Base-by-base conservation (phyloP, 1,140 invertebrate genomes). In the Micrasema longulum region DNA sequence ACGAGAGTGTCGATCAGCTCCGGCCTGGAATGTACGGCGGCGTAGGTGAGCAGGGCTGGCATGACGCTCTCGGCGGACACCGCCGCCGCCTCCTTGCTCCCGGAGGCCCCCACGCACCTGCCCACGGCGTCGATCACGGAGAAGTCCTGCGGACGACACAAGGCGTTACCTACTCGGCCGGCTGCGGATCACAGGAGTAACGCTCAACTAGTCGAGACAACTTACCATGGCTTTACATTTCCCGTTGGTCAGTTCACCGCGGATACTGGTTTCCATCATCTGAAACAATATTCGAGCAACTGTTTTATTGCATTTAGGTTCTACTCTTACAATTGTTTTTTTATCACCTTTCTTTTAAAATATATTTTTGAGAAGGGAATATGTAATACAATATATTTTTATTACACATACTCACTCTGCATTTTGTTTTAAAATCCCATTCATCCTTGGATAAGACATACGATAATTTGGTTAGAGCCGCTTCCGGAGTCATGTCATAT, bases 401-500 rank as follows among this genome's bases (percentile, higher is more conserved):
- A 9, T 48, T 20, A 1, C 45, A 4, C 18, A 9, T 48, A 76
- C 77, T 79, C 81, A 90, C 89, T 80, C 87, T 84, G 31, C 89
- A 87, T 78, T 97, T 97, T 22, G 89, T 89, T 35, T 92, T 83
- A 5, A 90, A 81, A 62, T 89, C 86, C 87, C 93, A 94, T 36
- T 95, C 90, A 2, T 87, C 84, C 79, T 97, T 96, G 0, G 93
- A 92, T 3, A 99, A 83, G 0, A 99, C 93, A 77, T 98, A 99
- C 1, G 90, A 89, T 0, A 99, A 84, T 84, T 99, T 99, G 1
- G 95, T 91, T 0, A 98, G 82, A 0, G 97, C 96, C 0, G 97
- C 95, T 82, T 99, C 97, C 0, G 93, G 91, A 0, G 97, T 99
- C 95, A 99, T 98, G 80, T 99, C 97, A 66, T 87, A 92, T 0